Evolutionary conservation across 2,888 invertebrate species (phyloP).

Genomic region (Alsophila aescularia): DNA sequence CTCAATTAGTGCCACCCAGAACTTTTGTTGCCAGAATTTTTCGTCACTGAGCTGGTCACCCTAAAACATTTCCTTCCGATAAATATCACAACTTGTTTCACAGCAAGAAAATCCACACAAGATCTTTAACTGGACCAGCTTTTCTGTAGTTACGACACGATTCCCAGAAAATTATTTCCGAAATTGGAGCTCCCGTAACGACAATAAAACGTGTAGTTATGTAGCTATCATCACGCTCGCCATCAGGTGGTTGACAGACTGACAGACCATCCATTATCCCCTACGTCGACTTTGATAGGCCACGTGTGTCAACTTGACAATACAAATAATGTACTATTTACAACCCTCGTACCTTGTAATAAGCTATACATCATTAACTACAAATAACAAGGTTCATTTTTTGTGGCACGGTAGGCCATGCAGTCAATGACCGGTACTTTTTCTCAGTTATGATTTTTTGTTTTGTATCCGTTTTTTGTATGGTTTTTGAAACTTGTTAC

Average conservation of each 20-base stretch:
- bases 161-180: constrained; percentile 16
- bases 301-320: constrained; percentile 53
- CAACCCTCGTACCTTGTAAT: constrained; percentile 40
- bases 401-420: constrained; percentile 43
- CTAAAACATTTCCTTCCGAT: neutral
- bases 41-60: too few species aligned
- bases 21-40: too few species aligned
- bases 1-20: too few species aligned
- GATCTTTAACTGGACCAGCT: neutral
- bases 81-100: neutral
- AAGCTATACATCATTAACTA: constrained; percentile 22
- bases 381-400: constrained; percentile 29
- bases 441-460: constrained; percentile 39
- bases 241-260: constrained; percentile 49
- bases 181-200: constrained; percentile 20
- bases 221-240: constrained; percentile 47
- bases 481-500: constrained; percentile 21
- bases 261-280: constrained; percentile 69
- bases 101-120: neutral
- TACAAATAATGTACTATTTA: constrained; percentile 13
- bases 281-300: constrained; percentile 57
- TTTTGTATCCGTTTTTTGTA: constrained; percentile 31
- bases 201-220: constrained; percentile 22
- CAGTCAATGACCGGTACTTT: constrained; percentile 46
- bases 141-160: neutral